Evolutionary conservation across 2,797 vertebrate species (phyloP), one percentile per base, ranked within the genome.

Genomic region (Acridotheres tristis): DNA sequence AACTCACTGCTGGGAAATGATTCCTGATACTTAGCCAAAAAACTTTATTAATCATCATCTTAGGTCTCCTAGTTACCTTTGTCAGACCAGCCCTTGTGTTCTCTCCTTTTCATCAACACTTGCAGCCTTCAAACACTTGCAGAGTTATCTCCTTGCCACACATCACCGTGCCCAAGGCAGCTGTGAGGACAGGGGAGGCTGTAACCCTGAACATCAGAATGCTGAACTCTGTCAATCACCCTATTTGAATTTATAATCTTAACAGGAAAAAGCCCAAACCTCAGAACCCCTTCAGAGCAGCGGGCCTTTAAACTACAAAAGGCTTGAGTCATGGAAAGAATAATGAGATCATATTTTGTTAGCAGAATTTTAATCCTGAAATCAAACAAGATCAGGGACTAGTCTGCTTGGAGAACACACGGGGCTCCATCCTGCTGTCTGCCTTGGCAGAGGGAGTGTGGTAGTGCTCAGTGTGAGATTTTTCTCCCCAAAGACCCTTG

Each of bases 151-250:
- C 79, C 79, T 32, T 45, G 82, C 71, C 8, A n/a, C 63, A 71
- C 74, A 88, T 69, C 88, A 34, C 54, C 3, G 8, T 9, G 36
- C 93, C 89, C 10, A 61, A 86, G 81, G 93, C 88, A 7, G 5
- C 71, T 59, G 65, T 0, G 2, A 62, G 82, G 92, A 62, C 71
- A 61, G 79, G 10, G 32, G 59, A 92, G 45, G 63, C 88, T 72
- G 43, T 29, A 92, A 73, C 85, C 65, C 79, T 80, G 74, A 55
- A 84, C 61, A 92, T 91, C 96, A 95, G 36, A 94, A 88, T 82
- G 66, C 75, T 94, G 91, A 95, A 84, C 93, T 87, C 84, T 90
- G 92, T 94, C 92, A 92, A 82, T 95, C 96, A 90, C 53, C n/a
- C 9, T 17, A 80, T 90, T 91, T 92, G 85, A 81, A 94, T 93